These are phyloP conservation scores for Helicoverpa zea DNA, from an alignment of 1,140 invertebrate species.

Conservation along the genomic window DNA sequence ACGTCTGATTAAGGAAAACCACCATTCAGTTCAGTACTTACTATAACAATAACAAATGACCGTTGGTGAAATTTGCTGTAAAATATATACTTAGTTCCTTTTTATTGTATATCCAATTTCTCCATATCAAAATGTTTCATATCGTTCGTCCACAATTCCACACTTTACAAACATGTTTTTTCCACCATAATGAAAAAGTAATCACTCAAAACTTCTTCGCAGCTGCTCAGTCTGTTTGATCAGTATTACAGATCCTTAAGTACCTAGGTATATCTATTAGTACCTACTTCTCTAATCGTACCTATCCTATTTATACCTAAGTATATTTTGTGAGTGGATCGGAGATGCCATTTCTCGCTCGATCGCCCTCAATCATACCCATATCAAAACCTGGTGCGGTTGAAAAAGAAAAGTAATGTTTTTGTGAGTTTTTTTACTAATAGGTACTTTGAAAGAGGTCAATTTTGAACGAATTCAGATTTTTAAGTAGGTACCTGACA, in stretches of 20 bases:
- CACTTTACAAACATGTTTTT: too few relatives aligned
- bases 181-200: too few relatives aligned
- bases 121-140: too few relatives aligned
- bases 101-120: too few relatives aligned
- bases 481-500: too few relatives aligned
- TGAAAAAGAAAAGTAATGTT: conserved; percentile 46
- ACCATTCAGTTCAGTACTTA: too few relatives aligned
- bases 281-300: neutral
- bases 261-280: neutral
- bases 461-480: neutral
- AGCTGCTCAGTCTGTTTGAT: neutral
- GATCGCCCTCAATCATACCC: conserved; percentile 79
- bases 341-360: conserved; percentile 77
- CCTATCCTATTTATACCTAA: conserved; percentile 46
- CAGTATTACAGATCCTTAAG: neutral
- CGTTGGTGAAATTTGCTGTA: too few relatives aligned
- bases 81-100: too few relatives aligned
- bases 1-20: too few relatives aligned
- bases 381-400: conserved; percentile 58
- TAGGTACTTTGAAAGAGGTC: neutral
- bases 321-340: conserved; percentile 69
- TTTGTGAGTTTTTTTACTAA: neutral
- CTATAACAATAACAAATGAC: too few relatives aligned
- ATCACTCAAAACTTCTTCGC: too few relatives aligned
- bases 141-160: too few relatives aligned